Percentiles rank a stretch among this genome's conserved stretches.
Evolutionary conservation across 2,888 invertebrate genomes (phyloP).

Genomic region (Ennomos quercinarius): DNA sequence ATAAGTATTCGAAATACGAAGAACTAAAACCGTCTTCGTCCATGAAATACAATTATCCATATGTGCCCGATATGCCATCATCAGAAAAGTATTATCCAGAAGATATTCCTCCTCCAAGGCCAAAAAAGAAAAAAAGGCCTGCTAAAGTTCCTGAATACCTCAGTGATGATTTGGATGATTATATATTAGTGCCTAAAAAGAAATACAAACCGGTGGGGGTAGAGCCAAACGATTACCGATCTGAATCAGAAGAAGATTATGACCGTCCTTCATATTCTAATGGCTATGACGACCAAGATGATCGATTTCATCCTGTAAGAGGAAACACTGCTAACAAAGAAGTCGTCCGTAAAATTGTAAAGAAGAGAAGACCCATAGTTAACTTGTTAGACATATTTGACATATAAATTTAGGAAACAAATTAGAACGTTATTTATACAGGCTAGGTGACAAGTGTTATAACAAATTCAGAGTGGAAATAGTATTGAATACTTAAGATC

Average conservation of each 20-base stretch:
- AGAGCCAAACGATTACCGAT: conserved; percentile 63
- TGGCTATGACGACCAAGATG: conserved; percentile 62
- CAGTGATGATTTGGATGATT: conserved; percentile 70
- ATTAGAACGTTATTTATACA: conserved; percentile 52
- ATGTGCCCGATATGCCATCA: conserved; percentile 59
- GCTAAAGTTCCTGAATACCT: conserved; percentile 61
- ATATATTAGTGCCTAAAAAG: conserved; percentile 75
- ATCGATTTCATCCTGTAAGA: conserved; percentile 57
- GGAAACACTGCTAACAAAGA: conserved; percentile 60
- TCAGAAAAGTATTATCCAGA: conserved; percentile 65
- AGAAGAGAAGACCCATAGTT: conserved; percentile 70
- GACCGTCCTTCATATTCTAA: conserved; percentile 59
- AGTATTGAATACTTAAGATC: neutral
- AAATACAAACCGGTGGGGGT: conserved; percentile 67
- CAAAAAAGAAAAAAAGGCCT: conserved; percentile 70
- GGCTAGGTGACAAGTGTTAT: conserved; percentile 6
- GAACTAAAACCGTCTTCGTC: conserved; percentile 56
- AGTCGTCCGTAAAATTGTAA: conserved; percentile 71
- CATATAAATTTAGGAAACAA: conserved; percentile 68
- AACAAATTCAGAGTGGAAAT: neutral
- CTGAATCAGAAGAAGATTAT: conserved; percentile 67
- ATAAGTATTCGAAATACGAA: conserved; percentile 62
- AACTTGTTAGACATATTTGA: conserved; percentile 78
- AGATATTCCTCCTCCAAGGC: conserved; percentile 61
- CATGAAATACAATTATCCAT: conserved; percentile 57